Percentiles rank a stretch among this genome's conserved stretches.
Conservation (phyloP, 2,797 vertebrate genomes). For the Cottoperca gobio region DNA sequence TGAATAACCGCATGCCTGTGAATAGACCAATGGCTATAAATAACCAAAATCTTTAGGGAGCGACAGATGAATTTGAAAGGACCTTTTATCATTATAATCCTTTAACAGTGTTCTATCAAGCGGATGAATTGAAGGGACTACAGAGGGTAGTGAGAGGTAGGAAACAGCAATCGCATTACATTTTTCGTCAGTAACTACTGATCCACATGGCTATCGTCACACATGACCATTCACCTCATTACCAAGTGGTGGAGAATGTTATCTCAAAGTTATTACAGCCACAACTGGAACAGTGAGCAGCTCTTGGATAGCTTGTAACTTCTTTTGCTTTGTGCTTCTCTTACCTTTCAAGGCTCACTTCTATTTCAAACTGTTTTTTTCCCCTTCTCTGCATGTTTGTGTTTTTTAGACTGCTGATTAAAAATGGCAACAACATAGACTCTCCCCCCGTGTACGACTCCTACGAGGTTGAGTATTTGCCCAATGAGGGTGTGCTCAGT, state of each 20-base stretch:
- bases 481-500: slow-evolving; percentile 95
- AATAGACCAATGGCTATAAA: slow-evolving; percentile 57
- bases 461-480: slow-evolving; percentile 97
- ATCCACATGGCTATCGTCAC: slow-evolving; percentile 66
- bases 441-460: slow-evolving; percentile 94
- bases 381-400: slow-evolving; percentile 3
- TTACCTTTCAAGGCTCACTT: slow-evolving; percentile 49
- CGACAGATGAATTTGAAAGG: slow-evolving; percentile 64
- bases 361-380: slow-evolving; percentile 42
- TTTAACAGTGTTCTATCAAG: slow-evolving; percentile 72
- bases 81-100: slow-evolving; percentile 71
- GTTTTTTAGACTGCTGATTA: slow-evolving; percentile 91
- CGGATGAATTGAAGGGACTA: slow-evolving; percentile 65
- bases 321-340: slow-evolving; percentile 45
- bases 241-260: slow-evolving; percentile 55
- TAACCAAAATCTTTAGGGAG: slow-evolving; percentile 63
- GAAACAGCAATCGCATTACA: slow-evolving; percentile 68
- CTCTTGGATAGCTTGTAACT: slow-evolving; percentile 52
- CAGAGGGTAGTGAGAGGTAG: slow-evolving; percentile 62
- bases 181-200: slow-evolving; percentile 66
- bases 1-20: slow-evolving; percentile 47
- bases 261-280: slow-evolving; percentile 71
- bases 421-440: slow-evolving; percentile 95
- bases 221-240: slow-evolving; percentile 72
- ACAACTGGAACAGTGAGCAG: slow-evolving; percentile 55